Evolutionary conservation across 2,888 invertebrate species (phyloP).

Genomic region (Leucophenga montana): DNA sequence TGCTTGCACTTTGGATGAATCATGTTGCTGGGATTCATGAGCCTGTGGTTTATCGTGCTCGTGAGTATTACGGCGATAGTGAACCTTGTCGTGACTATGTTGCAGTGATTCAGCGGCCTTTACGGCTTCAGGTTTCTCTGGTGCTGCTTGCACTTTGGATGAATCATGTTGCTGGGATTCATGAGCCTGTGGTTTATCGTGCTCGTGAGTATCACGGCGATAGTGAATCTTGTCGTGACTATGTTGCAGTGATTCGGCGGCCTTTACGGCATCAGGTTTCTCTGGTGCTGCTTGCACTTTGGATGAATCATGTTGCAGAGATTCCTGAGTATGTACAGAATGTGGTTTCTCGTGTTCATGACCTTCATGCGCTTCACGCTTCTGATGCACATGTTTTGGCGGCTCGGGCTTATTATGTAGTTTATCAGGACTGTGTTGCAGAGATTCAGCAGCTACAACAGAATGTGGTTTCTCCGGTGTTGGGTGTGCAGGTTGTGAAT

Average conservation of each 20-base stretch:
- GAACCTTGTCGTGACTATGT: background rate
- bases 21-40: slow-evolving; percentile 29
- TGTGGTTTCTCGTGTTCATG: slow-evolving; percentile 25
- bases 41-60: slow-evolving; percentile 5
- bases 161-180: slow-evolving; percentile 13
- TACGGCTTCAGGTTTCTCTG: background rate
- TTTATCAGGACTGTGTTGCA: background rate
- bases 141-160: background rate
- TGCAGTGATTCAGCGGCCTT: background rate
- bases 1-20: background rate
- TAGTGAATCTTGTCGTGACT: background rate
- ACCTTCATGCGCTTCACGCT: slow-evolving; percentile 41
- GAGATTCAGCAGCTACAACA: background rate
- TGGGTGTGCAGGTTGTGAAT: background rate
- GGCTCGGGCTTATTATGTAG: background rate
- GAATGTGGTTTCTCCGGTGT: background rate
- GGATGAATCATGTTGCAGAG: slow-evolving; percentile 27
- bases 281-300: background rate
- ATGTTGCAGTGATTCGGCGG: slow-evolving; percentile 4
- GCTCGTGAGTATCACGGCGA: background rate
- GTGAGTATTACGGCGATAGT: too few relatives aligned
- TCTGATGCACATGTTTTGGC: slow-evolving; percentile 41
- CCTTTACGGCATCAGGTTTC: slow-evolving; percentile 12
- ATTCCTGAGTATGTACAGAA: slow-evolving; percentile 20
- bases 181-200: slow-evolving; percentile 26